Evolutionary conservation across 2,797 vertebrate genomes (phyloP).

Genomic region (Syngnathus acus): DNA sequence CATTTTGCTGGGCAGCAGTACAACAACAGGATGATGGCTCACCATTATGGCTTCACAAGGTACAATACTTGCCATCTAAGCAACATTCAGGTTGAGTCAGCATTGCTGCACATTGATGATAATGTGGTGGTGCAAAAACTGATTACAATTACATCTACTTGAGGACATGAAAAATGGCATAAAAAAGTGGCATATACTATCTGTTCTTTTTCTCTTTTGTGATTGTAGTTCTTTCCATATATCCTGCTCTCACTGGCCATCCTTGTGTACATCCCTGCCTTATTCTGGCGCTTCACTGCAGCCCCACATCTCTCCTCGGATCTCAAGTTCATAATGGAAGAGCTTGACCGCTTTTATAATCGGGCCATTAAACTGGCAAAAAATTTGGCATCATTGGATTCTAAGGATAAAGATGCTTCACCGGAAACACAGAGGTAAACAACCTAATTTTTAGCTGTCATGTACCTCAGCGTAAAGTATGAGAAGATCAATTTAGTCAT

Average conservation of each 20-base stretch:
- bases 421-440: conserved; percentile 55
- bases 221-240: conserved; percentile 87
- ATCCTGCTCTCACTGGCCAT: conserved; percentile 83
- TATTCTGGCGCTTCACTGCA: conserved; percentile 88
- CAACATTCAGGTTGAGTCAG: not conserved
- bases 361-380: conserved; percentile 82
- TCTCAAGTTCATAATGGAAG: conserved; percentile 93
- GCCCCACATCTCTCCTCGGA: conserved; percentile 88
- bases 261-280: conserved; percentile 81
- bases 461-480: too few relatives aligned
- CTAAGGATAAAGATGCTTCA: conserved; percentile 36
- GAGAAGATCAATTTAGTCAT: too few relatives aligned
- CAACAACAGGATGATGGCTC: conserved; percentile 75
- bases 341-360: conserved; percentile 93
- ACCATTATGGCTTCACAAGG: conserved; percentile 89
- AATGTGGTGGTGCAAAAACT: not conserved
- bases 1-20: conserved; percentile 91
- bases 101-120: not conserved
- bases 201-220: not conserved
- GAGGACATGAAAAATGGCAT: not conserved
- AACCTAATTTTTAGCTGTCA: not conserved
- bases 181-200: not conserved
- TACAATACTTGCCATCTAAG: conserved; percentile 36
- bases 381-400: conserved; percentile 59
- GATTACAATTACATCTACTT: not conserved